Base-by-base conservation (phyloP, 2,888 invertebrate species). In the Clistopyga incitator region DNA sequence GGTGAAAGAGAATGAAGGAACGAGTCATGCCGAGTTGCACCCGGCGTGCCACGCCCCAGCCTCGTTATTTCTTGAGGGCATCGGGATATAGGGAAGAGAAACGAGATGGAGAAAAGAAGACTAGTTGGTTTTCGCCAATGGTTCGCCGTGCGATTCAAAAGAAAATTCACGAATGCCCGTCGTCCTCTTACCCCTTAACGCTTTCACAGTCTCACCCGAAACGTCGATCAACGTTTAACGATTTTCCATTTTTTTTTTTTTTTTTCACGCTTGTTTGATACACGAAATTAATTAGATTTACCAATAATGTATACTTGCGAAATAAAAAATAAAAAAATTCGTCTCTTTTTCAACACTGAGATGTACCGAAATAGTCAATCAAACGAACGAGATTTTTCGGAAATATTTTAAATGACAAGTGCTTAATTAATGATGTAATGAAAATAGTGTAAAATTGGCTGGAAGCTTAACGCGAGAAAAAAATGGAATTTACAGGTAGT, bases 61-160 rank as follows among this genome's bases (percentile, higher is more conserved):
- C 84, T 84, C 80, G 84, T 84, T 84, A 84, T 81, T 81, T 84
- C 80, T 78, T 81, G 78, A 81, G 78, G 64, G 83, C 77, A 84
- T 80, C 83, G 52, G 42, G 52, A 52, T 56, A 56, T 47, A 23
- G 54, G 18, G 6, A 72, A 68, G n/a, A 76, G 56, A 81, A 79
- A n/a, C 23, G 70, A 78, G 47, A 77, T 54, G 52, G 56, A 68
- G 42, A 64, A 61, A 71, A 50, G 61, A 70, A 77, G 72, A 80
- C 72, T 72, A 29, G 70, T 59, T 70, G 54, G 38, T 80, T 81
- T 80, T 78, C 77, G 50, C 78, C 54, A 81, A 78, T 72, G 54
- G 74, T 77, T 81, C 64, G 74, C 45, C 18, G 38, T 72, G 15
- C 80, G 83, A 61, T 78, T 78, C 74, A 67, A 78, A 74, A 78